A percentile compares a stretch with the other conserved stretches of the same genome.
Conservation (phyloP, 2,888 invertebrate genomes). For the Apamea epomidion region DNA sequence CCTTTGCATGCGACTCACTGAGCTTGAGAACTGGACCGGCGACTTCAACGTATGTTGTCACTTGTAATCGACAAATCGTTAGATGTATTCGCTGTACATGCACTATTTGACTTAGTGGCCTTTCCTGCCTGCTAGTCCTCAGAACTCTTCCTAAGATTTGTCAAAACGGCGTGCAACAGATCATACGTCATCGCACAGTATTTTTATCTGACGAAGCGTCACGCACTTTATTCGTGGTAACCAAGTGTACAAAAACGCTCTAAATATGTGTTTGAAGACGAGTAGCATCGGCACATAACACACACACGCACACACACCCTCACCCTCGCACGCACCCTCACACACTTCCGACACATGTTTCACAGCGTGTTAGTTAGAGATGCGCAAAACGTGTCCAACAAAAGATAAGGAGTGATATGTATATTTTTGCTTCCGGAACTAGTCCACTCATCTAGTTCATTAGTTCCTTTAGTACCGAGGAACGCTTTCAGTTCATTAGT, state of each 20-base stretch:
- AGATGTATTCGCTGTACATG: not conserved
- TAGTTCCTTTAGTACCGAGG: too few relatives aligned
- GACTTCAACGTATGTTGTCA: conserved; percentile 93
- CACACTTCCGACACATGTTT: not conserved
- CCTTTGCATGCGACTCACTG: conserved; percentile 94
- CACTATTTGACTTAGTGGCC: not conserved
- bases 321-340: too few relatives aligned
- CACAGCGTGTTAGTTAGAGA: not conserved
- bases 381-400: too few relatives aligned
- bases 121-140: not conserved
- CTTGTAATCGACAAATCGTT: not conserved
- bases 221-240: not conserved
- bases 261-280: not conserved
- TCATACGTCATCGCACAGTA: not conserved
- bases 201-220: not conserved
- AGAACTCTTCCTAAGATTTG: not conserved
- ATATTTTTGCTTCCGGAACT: too few relatives aligned
- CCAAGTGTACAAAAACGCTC: not conserved
- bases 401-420: too few relatives aligned
- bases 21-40: conserved; percentile 96
- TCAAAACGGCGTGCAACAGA: not conserved
- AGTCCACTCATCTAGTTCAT: too few relatives aligned
- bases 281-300: not conserved
- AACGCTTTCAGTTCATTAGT: too few relatives aligned
- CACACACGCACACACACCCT: not conserved